Conservation (phyloP, 2,888 invertebrate genomes). For the Hermaeophaga mercurialis region DNA sequence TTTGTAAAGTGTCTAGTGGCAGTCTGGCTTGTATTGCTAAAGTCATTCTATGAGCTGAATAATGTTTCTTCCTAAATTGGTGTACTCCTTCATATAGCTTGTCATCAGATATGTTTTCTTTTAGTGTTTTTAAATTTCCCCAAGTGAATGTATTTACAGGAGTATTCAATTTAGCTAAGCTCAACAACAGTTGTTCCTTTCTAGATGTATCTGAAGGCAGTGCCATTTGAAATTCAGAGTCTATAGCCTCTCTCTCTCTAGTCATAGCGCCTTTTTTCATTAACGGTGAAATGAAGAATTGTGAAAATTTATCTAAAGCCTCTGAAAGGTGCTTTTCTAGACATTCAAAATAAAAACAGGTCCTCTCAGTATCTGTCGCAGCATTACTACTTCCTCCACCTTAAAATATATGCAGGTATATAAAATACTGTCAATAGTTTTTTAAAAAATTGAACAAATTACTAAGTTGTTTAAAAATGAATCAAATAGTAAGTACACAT, state of each 20-base stretch:
- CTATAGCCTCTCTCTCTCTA: slow-evolving; percentile 84
- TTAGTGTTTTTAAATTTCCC: slow-evolving; percentile 80
- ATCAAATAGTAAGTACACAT: no score
- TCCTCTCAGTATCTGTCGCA: slow-evolving; percentile 84
- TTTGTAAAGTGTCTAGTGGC: slow-evolving; percentile 67
- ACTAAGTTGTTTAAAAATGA: no score
- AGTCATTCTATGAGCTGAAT: slow-evolving; percentile 88
- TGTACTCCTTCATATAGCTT: slow-evolving; percentile 72
- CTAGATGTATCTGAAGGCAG: slow-evolving; percentile 75
- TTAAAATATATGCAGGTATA: background rate
- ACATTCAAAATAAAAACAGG: slow-evolving; percentile 88
- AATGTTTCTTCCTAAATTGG: slow-evolving; percentile 76
- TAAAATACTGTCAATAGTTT: no score
- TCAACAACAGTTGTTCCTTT: slow-evolving; percentile 76
- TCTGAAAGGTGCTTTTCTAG: slow-evolving; percentile 76
- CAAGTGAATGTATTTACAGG: slow-evolving; percentile 83
- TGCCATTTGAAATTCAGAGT: slow-evolving; percentile 87
- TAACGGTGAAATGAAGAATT: slow-evolving; percentile 85
- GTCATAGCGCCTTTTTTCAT: slow-evolving; percentile 85
- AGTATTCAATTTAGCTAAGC: slow-evolving; percentile 69
- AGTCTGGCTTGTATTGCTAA: slow-evolving; percentile 77
- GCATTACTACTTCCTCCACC: slow-evolving; percentile 84
- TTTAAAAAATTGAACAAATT: no score
- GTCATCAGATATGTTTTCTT: slow-evolving; percentile 70
- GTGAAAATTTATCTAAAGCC: slow-evolving; percentile 85